A percentile compares a stretch with the other conserved stretches of the same genome.
These are phyloP conservation scores for Drusus annulatus DNA, from an alignment of 1,140 invertebrate species.

Conservation along the genomic window DNA sequence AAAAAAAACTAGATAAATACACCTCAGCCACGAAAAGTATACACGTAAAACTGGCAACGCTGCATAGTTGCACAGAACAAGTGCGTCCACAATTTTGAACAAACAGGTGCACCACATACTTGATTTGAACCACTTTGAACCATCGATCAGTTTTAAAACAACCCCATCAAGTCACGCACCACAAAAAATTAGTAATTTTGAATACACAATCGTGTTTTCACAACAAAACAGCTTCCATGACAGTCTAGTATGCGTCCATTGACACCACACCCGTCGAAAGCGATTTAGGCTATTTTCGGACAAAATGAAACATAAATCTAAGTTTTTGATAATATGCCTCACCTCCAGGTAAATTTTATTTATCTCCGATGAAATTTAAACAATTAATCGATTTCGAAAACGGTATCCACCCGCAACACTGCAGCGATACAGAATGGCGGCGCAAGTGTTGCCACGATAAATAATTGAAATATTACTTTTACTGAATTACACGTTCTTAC, in stretches of 20 bases:
- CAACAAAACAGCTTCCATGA: conserved; percentile 54
- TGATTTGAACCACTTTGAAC: neutral
- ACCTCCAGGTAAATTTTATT: conserved; percentile 44
- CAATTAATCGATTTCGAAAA: conserved; percentile 47
- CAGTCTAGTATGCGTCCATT: conserved; percentile 49
- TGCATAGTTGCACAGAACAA: conserved; percentile 37
- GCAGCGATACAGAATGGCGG: conserved; percentile 43
- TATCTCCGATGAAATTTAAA: conserved; percentile 39
- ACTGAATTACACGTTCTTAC: neutral
- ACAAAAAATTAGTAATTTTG: neutral
- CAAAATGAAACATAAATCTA: neutral
- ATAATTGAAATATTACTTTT: neutral
- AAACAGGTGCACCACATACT: conserved; percentile 37
- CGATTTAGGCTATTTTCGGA: neutral
- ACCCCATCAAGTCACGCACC: neutral
- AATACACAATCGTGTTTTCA: conserved; percentile 44
- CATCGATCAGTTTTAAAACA: neutral
- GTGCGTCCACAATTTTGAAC: conserved; percentile 7
- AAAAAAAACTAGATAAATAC: conserved; percentile 18
- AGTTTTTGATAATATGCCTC: neutral
- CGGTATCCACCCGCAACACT: conserved; percentile 49
- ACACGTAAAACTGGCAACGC: conserved; percentile 46
- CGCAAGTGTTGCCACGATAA: conserved; percentile 33
- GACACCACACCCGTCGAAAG: conserved; percentile 45
- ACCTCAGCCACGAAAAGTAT: conserved; percentile 26